phyloP scores from a whole-genome alignment of 2,113 vertebrate genomes.

The Megatriorchis doriae region DNA sequence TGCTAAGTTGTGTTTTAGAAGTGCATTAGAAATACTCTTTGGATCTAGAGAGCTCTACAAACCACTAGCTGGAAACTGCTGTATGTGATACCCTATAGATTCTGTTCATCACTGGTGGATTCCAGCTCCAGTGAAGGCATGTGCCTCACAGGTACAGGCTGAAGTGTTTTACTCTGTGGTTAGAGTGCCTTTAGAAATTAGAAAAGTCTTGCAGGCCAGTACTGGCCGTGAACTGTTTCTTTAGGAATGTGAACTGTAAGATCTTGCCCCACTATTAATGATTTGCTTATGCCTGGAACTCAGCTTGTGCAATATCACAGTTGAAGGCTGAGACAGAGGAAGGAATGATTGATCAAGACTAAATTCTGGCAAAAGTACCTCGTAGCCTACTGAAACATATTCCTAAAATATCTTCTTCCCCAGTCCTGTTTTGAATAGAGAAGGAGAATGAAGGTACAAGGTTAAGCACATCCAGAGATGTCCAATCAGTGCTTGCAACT shows the following conservation, averaged over 20 bases:
- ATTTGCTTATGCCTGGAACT: background rate
- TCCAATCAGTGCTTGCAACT: background rate
- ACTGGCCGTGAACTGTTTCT: background rate
- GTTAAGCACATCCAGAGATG: too few species aligned
- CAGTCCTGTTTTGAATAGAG: background rate
- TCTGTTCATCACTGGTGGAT: background rate
- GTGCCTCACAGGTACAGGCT: background rate
- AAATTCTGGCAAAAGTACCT: background rate
- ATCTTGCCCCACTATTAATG: background rate
- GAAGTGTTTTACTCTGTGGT: background rate
- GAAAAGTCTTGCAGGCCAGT: background rate
- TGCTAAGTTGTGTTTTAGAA: background rate
- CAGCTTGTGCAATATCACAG: background rate
- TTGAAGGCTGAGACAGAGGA: background rate
- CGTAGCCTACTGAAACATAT: background rate
- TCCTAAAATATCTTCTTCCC: background rate
- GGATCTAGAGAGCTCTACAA: background rate
- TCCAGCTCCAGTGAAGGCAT: background rate
- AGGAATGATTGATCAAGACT: background rate
- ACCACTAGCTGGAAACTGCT: background rate
- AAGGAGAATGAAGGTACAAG: background rate
- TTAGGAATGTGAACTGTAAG: background rate
- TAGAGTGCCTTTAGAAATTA: background rate
- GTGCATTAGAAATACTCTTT: background rate
- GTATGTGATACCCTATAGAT: rapidly evolving